Evolutionary conservation across 1,140 invertebrate genomes (phyloP), one percentile per base, ranked within the genome.

Genomic region (Drosophila repleta): DNA sequence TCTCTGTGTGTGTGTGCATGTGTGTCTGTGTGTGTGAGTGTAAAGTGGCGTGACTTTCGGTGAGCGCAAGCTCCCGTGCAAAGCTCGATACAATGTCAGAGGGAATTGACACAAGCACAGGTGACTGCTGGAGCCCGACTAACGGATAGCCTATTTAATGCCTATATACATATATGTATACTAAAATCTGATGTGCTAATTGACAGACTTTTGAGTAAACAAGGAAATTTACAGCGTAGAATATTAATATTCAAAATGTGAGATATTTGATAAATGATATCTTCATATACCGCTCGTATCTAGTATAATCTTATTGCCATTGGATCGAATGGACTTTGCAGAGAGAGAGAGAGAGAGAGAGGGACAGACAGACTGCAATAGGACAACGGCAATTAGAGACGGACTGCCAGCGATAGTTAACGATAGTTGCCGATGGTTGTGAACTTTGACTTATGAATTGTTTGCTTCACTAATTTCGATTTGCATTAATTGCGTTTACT

Each of bases 11-110:
- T 41, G 35, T 49, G 41, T 68, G 48, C 17, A n/a, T 64, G 45
- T 35, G 45, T 58, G 21, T 29, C 29, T 29, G 29, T 60, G 64
- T 74, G 64, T 70, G 64, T 39, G 26, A 32, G 32, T 41, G 37
- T 41, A 48, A 66, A 67, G 82, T 85, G 81, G 74, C 81, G 81
- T 87, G 81, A 84, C 69, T 80, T 62, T 62, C 58, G 11, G 8
- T 17, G 62, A 24, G 29, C 49, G 37, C 20, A 56, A 70, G 60
- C 52, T 56, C 24, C 29, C 29, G 29, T 32, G 29, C 29, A 48
- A 29, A 63, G 58, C 49, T 29, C 58, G 37, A 29, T 21, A 55
- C 26, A 41, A 17, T 29, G n/a, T 21, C 52, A 48, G 24, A 21
- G 49, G 49, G 29, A 57, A 58, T 8, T 52, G 15, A 43, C 45